Base-by-base conservation (phyloP, 2,797 vertebrate species). In the Smutsia temminckii region DNA sequence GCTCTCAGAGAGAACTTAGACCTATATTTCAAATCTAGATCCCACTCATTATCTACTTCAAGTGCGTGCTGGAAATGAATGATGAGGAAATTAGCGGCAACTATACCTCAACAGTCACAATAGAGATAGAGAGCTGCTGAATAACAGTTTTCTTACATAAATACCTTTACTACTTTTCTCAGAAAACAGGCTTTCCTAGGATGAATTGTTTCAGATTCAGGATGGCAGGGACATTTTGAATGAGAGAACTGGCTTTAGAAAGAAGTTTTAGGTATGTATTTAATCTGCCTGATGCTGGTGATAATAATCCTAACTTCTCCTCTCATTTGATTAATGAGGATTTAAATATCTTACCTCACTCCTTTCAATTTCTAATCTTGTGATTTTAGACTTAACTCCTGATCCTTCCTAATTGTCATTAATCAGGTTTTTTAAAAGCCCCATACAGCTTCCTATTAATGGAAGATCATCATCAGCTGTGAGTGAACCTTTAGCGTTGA, bases 341-440 rank as follows among this genome's bases (percentile, higher is more conserved):
- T 69, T 93, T 93, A 80, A 94, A 89, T 88, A 40, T 61, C 37
- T 95, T 92, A 57, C 71, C 16, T 86, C 6, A 57, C 51, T 94
- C 5, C 9, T 57, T 81, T 27, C 49, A 84, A 21, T 96, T 95
- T 89, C 63, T 85, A 86, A 25, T 42, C 25, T 92, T 94, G 1
- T 85, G 93, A 86, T 81, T 95, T 95, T 80, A 95, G 10, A 77
- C 27, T 71, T 63, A 84, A 74, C 27, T 94, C 23, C 81, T 78
- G 40, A 37, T 37, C 20, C 42, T 94, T 94, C 8, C 57, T 90
- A 17, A 59, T 49, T 61, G 16, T 46, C 17, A 83, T 40, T 77
- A 89, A n/a, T 75, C 13, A 68, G 20, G 57, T 78, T 93, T 49
- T 23, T n/a, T 10, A 72, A 93, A 40, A 94, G 9, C 10, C 4